Conservation (phyloP, 2,888 invertebrate genomes). For the Mechanitis messenoides region DNA sequence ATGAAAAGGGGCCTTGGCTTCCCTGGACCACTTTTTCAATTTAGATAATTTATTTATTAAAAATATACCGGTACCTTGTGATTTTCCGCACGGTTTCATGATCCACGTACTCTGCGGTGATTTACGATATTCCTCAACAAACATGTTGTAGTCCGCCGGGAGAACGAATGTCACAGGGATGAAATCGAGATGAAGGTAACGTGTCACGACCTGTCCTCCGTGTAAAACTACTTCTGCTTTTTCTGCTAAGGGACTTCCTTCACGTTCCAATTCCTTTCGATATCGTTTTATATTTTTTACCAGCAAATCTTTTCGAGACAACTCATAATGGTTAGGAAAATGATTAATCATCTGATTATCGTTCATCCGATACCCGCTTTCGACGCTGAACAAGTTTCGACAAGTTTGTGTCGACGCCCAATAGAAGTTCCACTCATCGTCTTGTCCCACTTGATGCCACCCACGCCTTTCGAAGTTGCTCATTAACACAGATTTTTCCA, state of each 20-base stretch:
- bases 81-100: conserved; percentile 97
- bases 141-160: conserved; percentile 97
- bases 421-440: conserved; percentile 97
- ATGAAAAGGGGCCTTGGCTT: conserved; percentile 79
- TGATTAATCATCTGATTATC: conserved; percentile 97
- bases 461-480: conserved; percentile 93
- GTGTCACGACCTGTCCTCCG: conserved; percentile 81
- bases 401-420: conserved; percentile 96
- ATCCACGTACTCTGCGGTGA: conserved; percentile 97
- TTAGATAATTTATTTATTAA: conserved; percentile 96
- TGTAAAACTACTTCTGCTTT: conserved; percentile 72
- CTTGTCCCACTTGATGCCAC: conserved; percentile 87
- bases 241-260: conserved; percentile 90
- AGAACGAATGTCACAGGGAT: conserved; percentile 96
- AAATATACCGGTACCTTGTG: conserved; percentile 95
- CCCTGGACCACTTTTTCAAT: conserved; percentile 92
- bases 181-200: conserved; percentile 90
- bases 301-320: conserved; percentile 96
- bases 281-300: conserved; percentile 98
- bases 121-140: conserved; percentile 96
- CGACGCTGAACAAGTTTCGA: conserved; percentile 92
- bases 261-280: conserved; percentile 93
- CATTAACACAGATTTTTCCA: conserved; percentile 92
- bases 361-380: conserved; percentile 93
- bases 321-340: conserved; percentile 96